Percentiles rank a stretch among this genome's conserved stretches.
Conservation (phyloP, 2,797 vertebrate genomes). For the Xerus rutilus region DNA sequence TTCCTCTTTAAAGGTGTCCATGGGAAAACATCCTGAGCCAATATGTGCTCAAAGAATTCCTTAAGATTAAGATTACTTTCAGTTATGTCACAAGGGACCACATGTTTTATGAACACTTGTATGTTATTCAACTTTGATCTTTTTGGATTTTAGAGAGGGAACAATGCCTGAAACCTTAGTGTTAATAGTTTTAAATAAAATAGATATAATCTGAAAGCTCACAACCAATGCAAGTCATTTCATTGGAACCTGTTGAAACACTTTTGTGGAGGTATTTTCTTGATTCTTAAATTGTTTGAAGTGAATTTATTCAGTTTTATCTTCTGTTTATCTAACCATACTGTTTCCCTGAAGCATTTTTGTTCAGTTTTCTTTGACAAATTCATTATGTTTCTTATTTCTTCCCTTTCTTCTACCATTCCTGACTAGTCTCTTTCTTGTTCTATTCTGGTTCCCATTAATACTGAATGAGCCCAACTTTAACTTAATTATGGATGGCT, state of each 20-base stretch:
- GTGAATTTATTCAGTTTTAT: not conserved
- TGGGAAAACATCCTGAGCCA: not conserved
- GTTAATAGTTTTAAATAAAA: constrained; percentile 3
- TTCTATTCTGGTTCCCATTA: not conserved
- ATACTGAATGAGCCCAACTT: not conserved
- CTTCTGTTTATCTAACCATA: not conserved
- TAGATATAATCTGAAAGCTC: not conserved
- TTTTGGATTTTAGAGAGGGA: not conserved
- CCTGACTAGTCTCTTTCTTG: not conserved
- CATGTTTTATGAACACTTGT: not conserved
- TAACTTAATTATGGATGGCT: not conserved
- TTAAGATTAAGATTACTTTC: not conserved
- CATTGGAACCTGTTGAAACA: not conserved
- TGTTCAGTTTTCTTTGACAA: constrained; percentile 17
- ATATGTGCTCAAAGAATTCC: not conserved
- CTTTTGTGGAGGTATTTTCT: not conserved
- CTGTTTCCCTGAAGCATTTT: not conserved
- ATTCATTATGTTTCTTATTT: not conserved
- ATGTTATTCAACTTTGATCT: not conserved
- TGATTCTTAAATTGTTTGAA: constrained; percentile 28
- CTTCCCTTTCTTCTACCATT: not conserved
- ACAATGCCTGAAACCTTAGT: not conserved
- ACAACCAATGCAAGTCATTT: not conserved
- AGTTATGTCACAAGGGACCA: not conserved
- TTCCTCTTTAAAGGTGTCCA: not conserved